Base-by-base conservation (phyloP, 2,888 invertebrate species). In the Diabrotica balteata region DNA sequence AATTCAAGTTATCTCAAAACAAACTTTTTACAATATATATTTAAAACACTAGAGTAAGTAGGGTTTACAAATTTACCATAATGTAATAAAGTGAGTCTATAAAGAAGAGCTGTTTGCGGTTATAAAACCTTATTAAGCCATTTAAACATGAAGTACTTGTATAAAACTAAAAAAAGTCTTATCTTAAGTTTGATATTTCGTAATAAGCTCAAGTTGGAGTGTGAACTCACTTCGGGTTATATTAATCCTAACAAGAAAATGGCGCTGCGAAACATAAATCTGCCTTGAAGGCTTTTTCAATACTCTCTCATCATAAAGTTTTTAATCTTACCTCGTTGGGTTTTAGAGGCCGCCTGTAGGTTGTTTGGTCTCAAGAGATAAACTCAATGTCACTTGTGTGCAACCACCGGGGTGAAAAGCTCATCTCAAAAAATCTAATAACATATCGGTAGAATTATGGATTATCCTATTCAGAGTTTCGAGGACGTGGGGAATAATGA, bases 281-380 rank as follows among this genome's bases (percentile, higher is more conserved):
- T 57, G 17, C 8, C 55, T 17, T 11, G 47, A 45, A 57, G 45
- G 45, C 44, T 57, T 45, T 44, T 57, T 57, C 47, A 47, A 51
- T 60, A 51, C 45, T 44, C 45, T 32, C 32, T 32, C 42, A 52
- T n/a, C 58, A 49, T 66, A 64, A 68, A 66, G 11, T 66, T 66
- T 66, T 69, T 69, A 69, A 72, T 67, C 70, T 69, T 52, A 63
- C 59, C 50, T 63, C 46, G 63, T 60, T 55, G 69, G 65, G 59
- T 61, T 61, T 57, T 58, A 66, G 60, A 67, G 42, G 59, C 62
- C 53, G 58, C 47, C 53, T 58, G 59, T 51, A 64, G 61, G 67
- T 67, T 72, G 75, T 68, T 76, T 79, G 79, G 73, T 73, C 75
- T 71, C 72, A 47, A 46, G 73, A 79, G 79, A 80, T 79, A 80